Conservation (phyloP, 1,140 invertebrate genomes). For the Macrostomum lignano region DNA sequence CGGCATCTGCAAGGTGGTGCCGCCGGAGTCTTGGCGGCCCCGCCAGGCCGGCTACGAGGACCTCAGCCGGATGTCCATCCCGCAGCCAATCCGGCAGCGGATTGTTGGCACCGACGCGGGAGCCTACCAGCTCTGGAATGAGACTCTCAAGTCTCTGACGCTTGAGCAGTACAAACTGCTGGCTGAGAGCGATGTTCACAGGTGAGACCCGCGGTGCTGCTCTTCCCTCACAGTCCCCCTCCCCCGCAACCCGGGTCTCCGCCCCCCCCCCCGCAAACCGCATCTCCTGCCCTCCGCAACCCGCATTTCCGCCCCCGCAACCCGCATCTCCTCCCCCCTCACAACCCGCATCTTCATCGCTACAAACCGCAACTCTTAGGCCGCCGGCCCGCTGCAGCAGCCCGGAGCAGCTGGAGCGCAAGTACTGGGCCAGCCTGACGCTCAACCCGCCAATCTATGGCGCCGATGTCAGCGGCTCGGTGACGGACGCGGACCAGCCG, state of each 20-base stretch:
- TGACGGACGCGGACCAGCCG: constrained; percentile 66
- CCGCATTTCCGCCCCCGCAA: too few species aligned
- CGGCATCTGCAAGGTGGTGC: constrained; percentile 51
- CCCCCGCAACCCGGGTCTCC: too few species aligned
- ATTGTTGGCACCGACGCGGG: constrained; percentile 64
- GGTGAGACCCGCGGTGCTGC: too few species aligned
- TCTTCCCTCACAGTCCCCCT: too few species aligned
- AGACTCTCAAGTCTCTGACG: too few species aligned
- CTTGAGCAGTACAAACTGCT: not conserved
- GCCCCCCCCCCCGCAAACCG: too few species aligned
- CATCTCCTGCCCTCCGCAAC: too few species aligned
- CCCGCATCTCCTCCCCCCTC: too few species aligned
- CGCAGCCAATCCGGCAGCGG: constrained; percentile 59
- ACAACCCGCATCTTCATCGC: constrained; percentile 9
- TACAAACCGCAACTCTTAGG: constrained; percentile 46
- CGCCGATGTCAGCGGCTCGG: constrained; percentile 57
- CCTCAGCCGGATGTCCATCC: constrained; percentile 48
- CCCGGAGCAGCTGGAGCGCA: constrained; percentile 71
- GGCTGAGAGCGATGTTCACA: too few species aligned
- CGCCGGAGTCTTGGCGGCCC: constrained; percentile 66
- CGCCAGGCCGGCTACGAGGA: constrained; percentile 55
- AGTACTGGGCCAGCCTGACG: constrained; percentile 61
- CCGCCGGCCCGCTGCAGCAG: constrained; percentile 65
- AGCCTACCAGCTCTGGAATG: constrained; percentile 67
- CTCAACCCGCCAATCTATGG: constrained; percentile 26